Base-by-base conservation (phyloP, 30 jellyfish, hydroid and myxozoan genomes). In the Hydra vulgaris region DNA sequence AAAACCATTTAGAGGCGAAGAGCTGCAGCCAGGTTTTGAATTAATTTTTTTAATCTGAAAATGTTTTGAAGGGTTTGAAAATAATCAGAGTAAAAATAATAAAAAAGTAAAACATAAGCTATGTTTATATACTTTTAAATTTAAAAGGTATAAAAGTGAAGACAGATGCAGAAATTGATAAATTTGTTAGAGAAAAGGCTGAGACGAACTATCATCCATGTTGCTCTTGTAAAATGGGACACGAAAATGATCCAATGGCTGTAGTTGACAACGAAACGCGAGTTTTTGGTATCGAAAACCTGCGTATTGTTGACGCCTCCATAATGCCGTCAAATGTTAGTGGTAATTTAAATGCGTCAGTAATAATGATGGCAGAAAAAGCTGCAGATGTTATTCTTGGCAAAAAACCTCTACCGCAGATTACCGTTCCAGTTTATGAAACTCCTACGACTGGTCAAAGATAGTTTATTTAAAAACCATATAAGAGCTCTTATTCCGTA, bases 191-290 rank as follows among this genome's bases (percentile, higher is more conserved):
- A 23, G 94, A 74, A 69, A 79, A 70, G 27, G 95, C 81, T 1
- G 98, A 91, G 74, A 78, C 95, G 18, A 96, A 96, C 0, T 86
- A 86, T 76, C 98, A 91, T 80, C 96, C 98, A 23, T 91, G 95
- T 40, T 91, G 98, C 89, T 86, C 96, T 18, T 91, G 98, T 71
- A 91, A 91, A 78, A 91, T 91, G 96, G 98, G 98, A 18, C 76
- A 78, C 71, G 89, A 68, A 17, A 74, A 81, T 17, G 98, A 91
- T 70, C 86, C 87, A 5, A 25, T 83, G 93, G 92, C 98, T 69
- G 98, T 91, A 26, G 96, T 87, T 0, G 96, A 91, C 73, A 56
- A 61, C 77, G 54, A 80, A 15, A 76, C 90, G 69, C 93, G 95
- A 75, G 95, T 91, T 66, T 54, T 26, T 25, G 98, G 97, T n/a